These are phyloP conservation scores for Drosophila macrospina DNA, from an alignment of 2,888 invertebrate genomes.

Conservation along the genomic window DNA sequence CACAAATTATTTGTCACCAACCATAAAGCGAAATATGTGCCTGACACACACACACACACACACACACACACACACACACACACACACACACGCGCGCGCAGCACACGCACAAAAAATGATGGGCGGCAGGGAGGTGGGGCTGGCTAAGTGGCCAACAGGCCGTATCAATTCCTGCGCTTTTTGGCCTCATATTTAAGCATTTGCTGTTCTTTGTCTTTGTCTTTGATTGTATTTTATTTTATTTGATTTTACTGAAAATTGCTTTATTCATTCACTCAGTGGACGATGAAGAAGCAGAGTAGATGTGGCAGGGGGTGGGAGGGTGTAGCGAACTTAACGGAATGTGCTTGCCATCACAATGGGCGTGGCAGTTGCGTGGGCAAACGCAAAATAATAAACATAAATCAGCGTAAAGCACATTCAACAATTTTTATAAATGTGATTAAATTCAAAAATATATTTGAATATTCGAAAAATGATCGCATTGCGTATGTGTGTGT, in stretches of 20 bases:
- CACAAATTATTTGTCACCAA: slow-evolving; percentile 80
- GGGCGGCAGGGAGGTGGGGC: neutral
- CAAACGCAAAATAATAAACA: slow-evolving; percentile 63
- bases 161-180: slow-evolving; percentile 74
- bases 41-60: slow-evolving; percentile 34
- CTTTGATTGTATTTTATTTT: slow-evolving; percentile 62
- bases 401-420: slow-evolving; percentile 72
- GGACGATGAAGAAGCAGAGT: neutral
- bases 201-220: slow-evolving; percentile 29
- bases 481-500: neutral
- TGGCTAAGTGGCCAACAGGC: slow-evolving; percentile 75
- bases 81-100: slow-evolving; percentile 19
- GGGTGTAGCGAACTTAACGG: neutral
- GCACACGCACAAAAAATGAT: neutral
- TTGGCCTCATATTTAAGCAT: slow-evolving; percentile 66
- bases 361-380: slow-evolving; percentile 48
- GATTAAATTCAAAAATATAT: slow-evolving; percentile 43
- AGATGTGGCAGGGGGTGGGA: neutral
- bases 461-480: slow-evolving; percentile 21
- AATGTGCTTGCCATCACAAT: slow-evolving; percentile 44
- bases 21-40: slow-evolving; percentile 71
- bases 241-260: slow-evolving; percentile 64
- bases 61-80: slow-evolving; percentile 12
- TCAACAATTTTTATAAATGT: slow-evolving; percentile 71
- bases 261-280: slow-evolving; percentile 43